phyloP scores from a whole-genome alignment of 2,113 vertebrate genomes.

The Lanius collurio region DNA sequence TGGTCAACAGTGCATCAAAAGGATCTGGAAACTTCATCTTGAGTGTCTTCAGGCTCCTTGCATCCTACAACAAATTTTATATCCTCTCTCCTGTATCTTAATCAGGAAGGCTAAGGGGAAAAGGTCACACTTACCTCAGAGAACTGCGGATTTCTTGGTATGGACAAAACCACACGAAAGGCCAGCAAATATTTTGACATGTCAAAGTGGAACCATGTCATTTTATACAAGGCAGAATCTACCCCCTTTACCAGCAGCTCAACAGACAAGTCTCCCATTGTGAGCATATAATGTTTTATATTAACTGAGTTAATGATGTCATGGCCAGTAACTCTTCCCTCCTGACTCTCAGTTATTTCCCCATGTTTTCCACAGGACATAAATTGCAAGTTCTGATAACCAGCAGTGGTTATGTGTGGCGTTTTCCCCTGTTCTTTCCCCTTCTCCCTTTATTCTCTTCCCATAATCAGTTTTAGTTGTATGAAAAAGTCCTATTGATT shows the following conservation, averaged over 20 bases:
- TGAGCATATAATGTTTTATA: background rate
- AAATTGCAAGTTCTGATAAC: background rate
- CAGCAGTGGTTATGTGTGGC: background rate
- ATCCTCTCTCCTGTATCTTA: background rate
- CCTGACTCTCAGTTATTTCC: background rate
- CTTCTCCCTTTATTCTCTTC: background rate
- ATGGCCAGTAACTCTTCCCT: constrained; percentile 29
- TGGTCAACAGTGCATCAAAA: background rate
- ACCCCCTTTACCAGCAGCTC: background rate
- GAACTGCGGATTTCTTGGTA: background rate
- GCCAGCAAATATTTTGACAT: background rate
- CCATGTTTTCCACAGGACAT: background rate
- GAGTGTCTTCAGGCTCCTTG: background rate
- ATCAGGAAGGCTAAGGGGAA: background rate
- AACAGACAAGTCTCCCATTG: background rate
- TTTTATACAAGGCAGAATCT: background rate
- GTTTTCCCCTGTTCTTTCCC: background rate
- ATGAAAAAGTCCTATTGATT: background rate
- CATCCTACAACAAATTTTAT: background rate
- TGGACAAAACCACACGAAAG: background rate
- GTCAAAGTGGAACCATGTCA: background rate
- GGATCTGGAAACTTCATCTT: background rate
- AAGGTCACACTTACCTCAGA: background rate
- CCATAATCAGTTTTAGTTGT: background rate
- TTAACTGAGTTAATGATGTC: background rate